Base-by-base conservation (phyloP, 1,140 invertebrate genomes). In the Macrobrachium nipponense region DNA sequence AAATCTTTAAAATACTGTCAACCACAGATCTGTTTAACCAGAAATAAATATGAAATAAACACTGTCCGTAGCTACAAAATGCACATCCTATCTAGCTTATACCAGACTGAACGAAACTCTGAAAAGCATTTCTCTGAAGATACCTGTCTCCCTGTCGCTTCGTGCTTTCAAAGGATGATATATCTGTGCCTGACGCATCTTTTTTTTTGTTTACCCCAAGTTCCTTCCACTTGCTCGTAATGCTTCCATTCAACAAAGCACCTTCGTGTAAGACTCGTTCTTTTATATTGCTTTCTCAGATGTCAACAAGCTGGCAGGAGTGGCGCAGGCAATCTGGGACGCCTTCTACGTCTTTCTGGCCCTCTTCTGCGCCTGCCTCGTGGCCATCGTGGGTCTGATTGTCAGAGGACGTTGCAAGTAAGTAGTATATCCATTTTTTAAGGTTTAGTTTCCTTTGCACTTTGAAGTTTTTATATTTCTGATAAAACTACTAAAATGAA, bases 281-380 rank as follows among this genome's bases (percentile, higher is more conserved):
- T 44, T 17, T 43, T 36, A 15, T 17, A 44, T 64, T 60, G 17
- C 82, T 62, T 20, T 64, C 36, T 1, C 84, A 86, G 84, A 81
- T 8, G 17, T 81, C n/a, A 61, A 58, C 27, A 43, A 64, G 5
- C 84, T 86, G 17, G 66, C 51, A 7, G 23, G 78, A 14, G 68
- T 86, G 59, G 84, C 84, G 0, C 78, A 86, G 70, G 84, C 84
- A 3, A 81, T 86, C 14, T 86, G 84, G 84, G 84, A 86, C 78
- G 84, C 84, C 43, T 86, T 86, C 70, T 86, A 86, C 68, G 78
- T 86, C 20, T 86, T 86, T 61, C 78, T 86, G 64, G 84, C 84
- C 7, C 70, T 86, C 14, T 86, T 86, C 84, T 80, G 84, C 59
- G 78, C 79, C 10, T 86, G 84, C 12, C 78, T 86, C 6, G 84